phyloP scores from a whole-genome alignment of 2,888 invertebrate species.

The Dicranocentrus wangi region DNA sequence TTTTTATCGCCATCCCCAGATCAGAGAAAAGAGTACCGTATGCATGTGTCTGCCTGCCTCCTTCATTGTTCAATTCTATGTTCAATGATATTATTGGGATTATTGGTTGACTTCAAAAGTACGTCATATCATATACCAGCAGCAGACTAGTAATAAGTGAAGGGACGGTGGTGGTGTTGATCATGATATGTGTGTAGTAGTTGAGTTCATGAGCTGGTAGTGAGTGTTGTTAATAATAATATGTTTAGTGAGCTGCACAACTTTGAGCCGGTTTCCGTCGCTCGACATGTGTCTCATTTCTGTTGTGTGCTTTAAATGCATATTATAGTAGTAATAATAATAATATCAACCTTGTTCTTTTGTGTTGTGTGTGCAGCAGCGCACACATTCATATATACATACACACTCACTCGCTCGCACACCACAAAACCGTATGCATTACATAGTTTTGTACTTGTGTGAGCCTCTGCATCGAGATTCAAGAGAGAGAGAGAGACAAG shows the following conservation, averaged over 20 bases:
- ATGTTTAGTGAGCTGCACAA: slow-evolving; percentile 24
- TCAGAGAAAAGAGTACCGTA: slow-evolving; percentile 48
- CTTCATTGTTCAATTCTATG: slow-evolving; percentile 43
- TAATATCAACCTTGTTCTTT: slow-evolving; percentile 63
- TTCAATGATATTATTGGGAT: slow-evolving; percentile 61
- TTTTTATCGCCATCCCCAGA: slow-evolving; percentile 14
- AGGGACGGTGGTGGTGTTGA: slow-evolving; percentile 51
- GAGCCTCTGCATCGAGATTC: no score
- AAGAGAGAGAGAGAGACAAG: background rate
- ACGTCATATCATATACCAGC: slow-evolving; percentile 60
- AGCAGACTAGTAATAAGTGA: slow-evolving; percentile 49
- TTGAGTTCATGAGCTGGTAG: slow-evolving; percentile 1
- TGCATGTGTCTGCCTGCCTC: slow-evolving; percentile 1
- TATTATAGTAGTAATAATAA: no score
- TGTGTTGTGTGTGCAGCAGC: slow-evolving; percentile 41
- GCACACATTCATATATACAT: background rate
- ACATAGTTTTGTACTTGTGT: background rate
- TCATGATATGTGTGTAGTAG: no score
- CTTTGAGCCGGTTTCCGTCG: slow-evolving; percentile 67
- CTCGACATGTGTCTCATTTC: slow-evolving; percentile 66
- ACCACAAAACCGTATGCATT: background rate
- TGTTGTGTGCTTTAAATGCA: slow-evolving; percentile 65
- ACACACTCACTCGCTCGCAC: background rate
- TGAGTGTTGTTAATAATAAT: slow-evolving; percentile 3
- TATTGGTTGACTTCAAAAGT: slow-evolving; percentile 59